Conservation (phyloP, 2,113 vertebrate genomes). For the Lagenorhynchus albirostris region DNA sequence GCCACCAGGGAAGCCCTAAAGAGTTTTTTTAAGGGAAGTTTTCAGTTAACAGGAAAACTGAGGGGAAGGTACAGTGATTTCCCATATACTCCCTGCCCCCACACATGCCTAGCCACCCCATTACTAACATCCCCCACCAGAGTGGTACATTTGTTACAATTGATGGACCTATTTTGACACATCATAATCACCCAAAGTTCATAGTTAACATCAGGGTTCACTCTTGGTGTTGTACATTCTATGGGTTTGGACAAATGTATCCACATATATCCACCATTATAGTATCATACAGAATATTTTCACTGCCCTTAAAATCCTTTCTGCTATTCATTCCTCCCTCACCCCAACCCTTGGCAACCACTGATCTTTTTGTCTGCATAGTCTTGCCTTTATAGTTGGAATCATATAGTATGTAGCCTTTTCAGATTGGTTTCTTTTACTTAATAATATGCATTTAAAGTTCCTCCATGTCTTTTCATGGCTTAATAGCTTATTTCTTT, state of each 20-base stretch:
- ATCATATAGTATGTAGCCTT: neutral
- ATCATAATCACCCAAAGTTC: neutral
- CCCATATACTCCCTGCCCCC: neutral
- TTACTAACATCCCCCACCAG: neutral
- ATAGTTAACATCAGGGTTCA: neutral
- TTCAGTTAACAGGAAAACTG: neutral
- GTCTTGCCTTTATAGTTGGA: neutral
- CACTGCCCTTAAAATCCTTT: neutral
- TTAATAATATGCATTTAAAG: neutral
- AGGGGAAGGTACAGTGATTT: neutral
- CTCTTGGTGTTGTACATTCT: neutral
- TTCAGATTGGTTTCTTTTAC: neutral
- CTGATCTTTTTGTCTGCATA: neutral
- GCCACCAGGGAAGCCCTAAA: neutral
- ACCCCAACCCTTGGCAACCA: neutral
- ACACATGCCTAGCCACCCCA: neutral
- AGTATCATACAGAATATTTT: neutral
- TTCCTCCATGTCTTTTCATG: neutral
- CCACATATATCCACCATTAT: neutral
- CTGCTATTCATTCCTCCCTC: neutral
- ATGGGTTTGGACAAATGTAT: neutral
- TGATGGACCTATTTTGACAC: neutral
- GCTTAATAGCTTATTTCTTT: neutral
- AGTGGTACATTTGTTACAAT: neutral
- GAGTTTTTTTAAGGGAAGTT: neutral